A percentile compares a stretch with the other conserved stretches of the same genome.
Evolutionary conservation across 2,113 vertebrate species (phyloP).

Genomic region (Erpornis zantholeuca): DNA sequence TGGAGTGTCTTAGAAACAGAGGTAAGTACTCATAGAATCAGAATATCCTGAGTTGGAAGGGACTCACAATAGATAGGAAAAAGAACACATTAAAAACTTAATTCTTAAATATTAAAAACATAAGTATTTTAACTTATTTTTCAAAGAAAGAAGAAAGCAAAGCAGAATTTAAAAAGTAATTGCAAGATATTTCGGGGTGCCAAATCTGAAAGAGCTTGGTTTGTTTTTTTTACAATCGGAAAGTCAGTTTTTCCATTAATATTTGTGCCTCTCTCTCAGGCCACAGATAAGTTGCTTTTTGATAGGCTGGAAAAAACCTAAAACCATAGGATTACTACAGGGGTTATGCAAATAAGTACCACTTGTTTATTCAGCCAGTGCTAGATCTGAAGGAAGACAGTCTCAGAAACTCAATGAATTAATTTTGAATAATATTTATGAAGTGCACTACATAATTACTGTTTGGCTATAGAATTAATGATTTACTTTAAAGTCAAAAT

Average conservation of each 20-base stretch:
- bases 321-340: neutral
- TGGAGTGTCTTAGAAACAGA: neutral
- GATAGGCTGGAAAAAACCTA: neutral
- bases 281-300: neutral
- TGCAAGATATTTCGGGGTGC: neutral
- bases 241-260: neutral
- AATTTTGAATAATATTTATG: neutral
- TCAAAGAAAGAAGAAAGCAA: neutral
- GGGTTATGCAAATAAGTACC: neutral
- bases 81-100: neutral
- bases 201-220: neutral
- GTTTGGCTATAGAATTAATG: neutral
- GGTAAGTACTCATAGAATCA: neutral
- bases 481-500: neutral
- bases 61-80: neutral
- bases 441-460: neutral
- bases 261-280: neutral
- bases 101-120: neutral
- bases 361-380: neutral
- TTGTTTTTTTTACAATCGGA: neutral
- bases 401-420: neutral
- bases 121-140: neutral
- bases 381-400: neutral
- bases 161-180: neutral
- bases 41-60: neutral